Percentiles rank a stretch among this genome's conserved stretches.
phyloP scores from a whole-genome alignment of 2,888 invertebrate genomes.

The Dryobotodes eremita region DNA sequence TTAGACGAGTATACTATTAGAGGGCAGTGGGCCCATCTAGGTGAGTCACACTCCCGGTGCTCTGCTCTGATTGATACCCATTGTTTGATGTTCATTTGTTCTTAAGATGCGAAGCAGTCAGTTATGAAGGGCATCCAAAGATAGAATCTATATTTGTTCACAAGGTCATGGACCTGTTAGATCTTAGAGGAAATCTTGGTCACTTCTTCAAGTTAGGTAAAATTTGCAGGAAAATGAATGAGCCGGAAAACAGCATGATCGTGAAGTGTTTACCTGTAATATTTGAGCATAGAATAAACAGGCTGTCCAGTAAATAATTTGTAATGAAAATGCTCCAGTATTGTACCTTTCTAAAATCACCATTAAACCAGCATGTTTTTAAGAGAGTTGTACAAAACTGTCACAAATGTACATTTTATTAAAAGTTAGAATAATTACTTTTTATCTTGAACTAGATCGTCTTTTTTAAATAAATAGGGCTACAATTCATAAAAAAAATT shows the following conservation, averaged over 20 bases:
- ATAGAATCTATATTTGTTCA: slow-evolving; percentile 9
- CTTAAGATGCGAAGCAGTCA: not conserved
- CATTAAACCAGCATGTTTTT: not conserved
- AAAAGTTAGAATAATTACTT: no score
- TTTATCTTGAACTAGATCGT: no score
- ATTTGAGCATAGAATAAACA: no score
- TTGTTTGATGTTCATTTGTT: slow-evolving; percentile 6
- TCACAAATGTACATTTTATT: not conserved
- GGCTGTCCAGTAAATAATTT: not conserved
- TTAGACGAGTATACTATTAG: not conserved
- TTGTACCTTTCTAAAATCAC: no score
- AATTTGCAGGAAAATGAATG: not conserved
- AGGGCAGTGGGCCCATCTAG: no score
- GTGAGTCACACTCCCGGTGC: no score
- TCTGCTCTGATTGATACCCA: not conserved
- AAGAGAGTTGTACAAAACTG: not conserved
- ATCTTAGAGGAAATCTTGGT: slow-evolving; percentile 1
- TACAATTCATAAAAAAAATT: no score
- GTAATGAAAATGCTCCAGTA: no score
- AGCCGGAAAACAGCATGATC: not conserved
- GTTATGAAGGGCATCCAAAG: slow-evolving; percentile 17
- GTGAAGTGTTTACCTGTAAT: not conserved
- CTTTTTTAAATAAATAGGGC: no score
- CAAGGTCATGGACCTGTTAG: not conserved
- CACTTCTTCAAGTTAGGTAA: not conserved